Evolutionary conservation across 2,888 invertebrate genomes (phyloP).

Genomic region (Odontomyia ornata): DNA sequence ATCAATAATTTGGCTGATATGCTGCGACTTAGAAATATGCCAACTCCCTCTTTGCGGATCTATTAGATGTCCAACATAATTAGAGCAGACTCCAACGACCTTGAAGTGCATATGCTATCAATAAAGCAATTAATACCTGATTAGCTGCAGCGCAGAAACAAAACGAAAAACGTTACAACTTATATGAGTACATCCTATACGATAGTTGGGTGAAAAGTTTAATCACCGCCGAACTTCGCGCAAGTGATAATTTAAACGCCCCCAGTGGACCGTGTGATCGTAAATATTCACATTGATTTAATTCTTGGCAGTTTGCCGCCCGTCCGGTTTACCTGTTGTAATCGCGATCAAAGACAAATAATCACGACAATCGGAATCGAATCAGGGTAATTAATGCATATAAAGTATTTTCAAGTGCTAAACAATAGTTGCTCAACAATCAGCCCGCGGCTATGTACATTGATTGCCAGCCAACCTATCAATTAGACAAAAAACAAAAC

Average conservation of each 20-base stretch:
- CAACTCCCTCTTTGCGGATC: too few relatives aligned
- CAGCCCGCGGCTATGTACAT: not conserved
- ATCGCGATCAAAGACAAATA: not conserved
- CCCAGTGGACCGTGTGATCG: not conserved
- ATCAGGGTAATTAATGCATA: not conserved
- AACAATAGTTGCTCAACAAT: not conserved
- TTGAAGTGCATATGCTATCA: too few relatives aligned
- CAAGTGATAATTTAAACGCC: not conserved
- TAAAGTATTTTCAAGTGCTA: not conserved
- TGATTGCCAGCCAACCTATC: not conserved
- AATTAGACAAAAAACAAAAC: not conserved
- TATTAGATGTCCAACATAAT: too few relatives aligned
- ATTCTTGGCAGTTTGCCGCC: not conserved
- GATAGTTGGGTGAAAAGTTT: too few relatives aligned
- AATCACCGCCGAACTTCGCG: too few relatives aligned
- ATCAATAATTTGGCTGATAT: too few relatives aligned
- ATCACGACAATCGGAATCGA: not conserved
- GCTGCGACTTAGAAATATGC: too few relatives aligned
- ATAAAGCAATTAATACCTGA: too few relatives aligned
- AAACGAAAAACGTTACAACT: too few relatives aligned
- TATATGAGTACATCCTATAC: too few relatives aligned
- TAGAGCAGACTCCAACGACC: too few relatives aligned
- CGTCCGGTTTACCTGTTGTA: not conserved
- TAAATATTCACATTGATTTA: not conserved
- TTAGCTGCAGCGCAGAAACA: too few relatives aligned